Percentiles rank a stretch among this genome's conserved stretches.
Conservation (phyloP, 2,113 vertebrate species). For the Rafetus swinhoei region DNA sequence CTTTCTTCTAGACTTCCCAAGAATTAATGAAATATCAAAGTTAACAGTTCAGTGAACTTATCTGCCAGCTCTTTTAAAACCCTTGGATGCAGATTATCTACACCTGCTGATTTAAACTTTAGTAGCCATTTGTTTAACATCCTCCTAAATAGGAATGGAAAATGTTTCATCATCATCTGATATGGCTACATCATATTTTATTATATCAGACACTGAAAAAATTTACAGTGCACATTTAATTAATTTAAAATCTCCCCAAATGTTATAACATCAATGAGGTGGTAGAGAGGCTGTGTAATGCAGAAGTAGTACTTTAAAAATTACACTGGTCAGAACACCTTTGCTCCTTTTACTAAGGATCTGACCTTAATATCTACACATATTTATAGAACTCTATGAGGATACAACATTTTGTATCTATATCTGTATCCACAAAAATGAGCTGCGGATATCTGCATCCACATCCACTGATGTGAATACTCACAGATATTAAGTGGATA, state of each 20-base stretch:
- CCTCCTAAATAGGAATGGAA: background rate
- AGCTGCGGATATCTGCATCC: too few relatives aligned
- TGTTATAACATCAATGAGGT: background rate
- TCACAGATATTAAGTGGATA: too few relatives aligned
- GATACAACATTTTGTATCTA: too few relatives aligned
- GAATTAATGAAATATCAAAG: background rate
- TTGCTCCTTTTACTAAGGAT: background rate
- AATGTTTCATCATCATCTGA: background rate
- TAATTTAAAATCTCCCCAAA: background rate
- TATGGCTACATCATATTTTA: background rate
- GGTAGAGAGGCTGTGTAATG: background rate
- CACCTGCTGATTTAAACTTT: background rate
- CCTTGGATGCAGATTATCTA: background rate
- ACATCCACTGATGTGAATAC: too few relatives aligned
- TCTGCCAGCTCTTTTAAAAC: background rate
- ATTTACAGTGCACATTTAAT: background rate
- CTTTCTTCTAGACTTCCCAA: background rate
- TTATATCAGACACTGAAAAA: background rate
- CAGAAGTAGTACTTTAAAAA: background rate
- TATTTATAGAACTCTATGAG: too few relatives aligned
- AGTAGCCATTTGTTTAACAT: background rate
- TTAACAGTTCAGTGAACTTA: background rate
- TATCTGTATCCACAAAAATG: too few relatives aligned
- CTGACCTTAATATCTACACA: background rate
- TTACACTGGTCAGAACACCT: background rate